These are phyloP conservation scores for Herpailurus yagouaroundi DNA, from an alignment of 2,113 vertebrate genomes.

Conservation along the genomic window DNA sequence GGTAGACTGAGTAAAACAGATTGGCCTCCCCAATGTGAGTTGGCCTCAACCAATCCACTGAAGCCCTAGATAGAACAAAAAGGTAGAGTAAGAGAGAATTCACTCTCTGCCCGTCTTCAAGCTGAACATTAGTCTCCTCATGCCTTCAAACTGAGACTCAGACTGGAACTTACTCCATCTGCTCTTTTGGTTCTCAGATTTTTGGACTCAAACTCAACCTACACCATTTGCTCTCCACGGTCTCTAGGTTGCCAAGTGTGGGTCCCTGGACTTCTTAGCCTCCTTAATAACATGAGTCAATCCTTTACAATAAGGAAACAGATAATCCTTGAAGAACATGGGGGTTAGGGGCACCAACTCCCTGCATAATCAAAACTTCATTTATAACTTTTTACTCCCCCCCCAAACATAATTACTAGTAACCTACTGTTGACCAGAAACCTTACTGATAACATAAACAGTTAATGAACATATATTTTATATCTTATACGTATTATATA, in stretches of 20 bases:
- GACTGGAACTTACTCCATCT: background rate
- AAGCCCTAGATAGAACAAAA: background rate
- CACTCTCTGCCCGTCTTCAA: background rate
- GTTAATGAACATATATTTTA: background rate
- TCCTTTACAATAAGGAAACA: background rate
- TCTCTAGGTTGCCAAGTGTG: background rate
- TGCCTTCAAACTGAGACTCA: background rate
- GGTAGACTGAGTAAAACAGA: background rate
- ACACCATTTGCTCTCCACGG: background rate
- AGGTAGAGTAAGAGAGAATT: background rate
- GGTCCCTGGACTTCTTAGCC: background rate
- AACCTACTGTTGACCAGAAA: background rate
- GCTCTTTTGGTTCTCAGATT: background rate
- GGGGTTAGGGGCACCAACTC: background rate
- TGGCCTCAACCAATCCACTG: background rate
- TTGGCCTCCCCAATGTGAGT: rapidly evolving
- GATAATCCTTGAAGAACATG: background rate
- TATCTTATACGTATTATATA: background rate
- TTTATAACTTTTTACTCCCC: background rate
- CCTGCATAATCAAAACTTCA: background rate
- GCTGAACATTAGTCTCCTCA: background rate
- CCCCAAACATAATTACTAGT: background rate
- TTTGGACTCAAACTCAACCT: background rate
- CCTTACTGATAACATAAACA: background rate
- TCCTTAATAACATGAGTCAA: background rate